phyloP scores from a whole-genome alignment of 2,888 invertebrate species.

The Macrostomum cliftonense region DNA sequence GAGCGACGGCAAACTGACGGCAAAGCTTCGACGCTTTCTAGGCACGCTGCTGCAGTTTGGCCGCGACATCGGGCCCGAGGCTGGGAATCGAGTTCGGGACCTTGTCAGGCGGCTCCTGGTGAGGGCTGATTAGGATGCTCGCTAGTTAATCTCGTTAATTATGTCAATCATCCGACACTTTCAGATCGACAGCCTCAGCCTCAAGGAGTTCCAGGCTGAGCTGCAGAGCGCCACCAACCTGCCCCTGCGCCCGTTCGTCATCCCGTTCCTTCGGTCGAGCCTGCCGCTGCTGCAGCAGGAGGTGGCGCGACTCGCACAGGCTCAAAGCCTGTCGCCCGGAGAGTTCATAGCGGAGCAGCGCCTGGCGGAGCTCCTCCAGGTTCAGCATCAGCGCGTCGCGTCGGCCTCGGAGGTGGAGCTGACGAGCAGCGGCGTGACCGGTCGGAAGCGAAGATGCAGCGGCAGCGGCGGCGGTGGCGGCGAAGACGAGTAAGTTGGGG shows the following conservation, averaged over 20 bases:
- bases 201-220: conserved; percentile 77
- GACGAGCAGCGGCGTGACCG: too few species aligned
- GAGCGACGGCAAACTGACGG: conserved; percentile 37
- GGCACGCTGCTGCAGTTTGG: conserved; percentile 79
- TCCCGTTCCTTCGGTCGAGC: conserved; percentile 55
- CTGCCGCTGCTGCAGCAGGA: neutral
- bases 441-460: too few species aligned
- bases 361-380: too few species aligned
- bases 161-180: too few species aligned
- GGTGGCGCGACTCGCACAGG: too few species aligned
- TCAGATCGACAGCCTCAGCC: conserved; percentile 63
- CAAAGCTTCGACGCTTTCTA: conserved; percentile 65
- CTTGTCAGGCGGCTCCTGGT: conserved; percentile 67
- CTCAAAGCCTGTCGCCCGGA: too few species aligned
- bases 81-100: conserved; percentile 64
- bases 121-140: conserved; percentile 37
- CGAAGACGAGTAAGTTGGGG: too few species aligned
- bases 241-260: conserved; percentile 71
- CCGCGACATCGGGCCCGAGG: conserved; percentile 63
- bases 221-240: conserved; percentile 81
- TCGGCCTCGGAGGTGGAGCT: too few species aligned
- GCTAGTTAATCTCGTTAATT: too few species aligned
- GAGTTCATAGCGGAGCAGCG: too few species aligned
- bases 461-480: too few species aligned
- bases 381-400: too few species aligned